These are phyloP conservation scores for Teinopalpus imperialis DNA, from an alignment of 2,888 invertebrate species.

Conservation along the genomic window DNA sequence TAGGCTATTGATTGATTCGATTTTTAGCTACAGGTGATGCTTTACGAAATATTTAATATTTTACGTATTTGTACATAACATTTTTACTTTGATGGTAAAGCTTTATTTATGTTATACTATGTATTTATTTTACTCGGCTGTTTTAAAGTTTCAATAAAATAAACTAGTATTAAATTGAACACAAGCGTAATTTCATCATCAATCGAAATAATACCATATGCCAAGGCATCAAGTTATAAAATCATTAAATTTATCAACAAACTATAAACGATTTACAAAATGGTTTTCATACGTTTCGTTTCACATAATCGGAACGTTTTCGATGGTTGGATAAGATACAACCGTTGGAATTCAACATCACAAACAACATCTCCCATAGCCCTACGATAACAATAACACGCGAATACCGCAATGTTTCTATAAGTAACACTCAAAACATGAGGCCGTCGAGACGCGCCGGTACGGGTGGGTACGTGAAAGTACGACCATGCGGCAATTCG, in stretches of 20 bases:
- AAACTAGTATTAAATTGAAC: background rate
- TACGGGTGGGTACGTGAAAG: background rate
- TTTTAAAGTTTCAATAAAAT: background rate
- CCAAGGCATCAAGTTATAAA: background rate
- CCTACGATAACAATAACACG: constrained; percentile 12
- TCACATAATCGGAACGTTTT: constrained; percentile 1
- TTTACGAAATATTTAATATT: too few relatives aligned
- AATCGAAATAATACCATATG: background rate
- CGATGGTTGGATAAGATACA: constrained; percentile 2
- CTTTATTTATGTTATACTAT: too few relatives aligned
- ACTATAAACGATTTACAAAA: too few relatives aligned
- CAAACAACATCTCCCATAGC: background rate
- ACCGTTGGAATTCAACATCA: too few relatives aligned
- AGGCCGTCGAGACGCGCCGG: background rate
- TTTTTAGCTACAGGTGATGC: too few relatives aligned
- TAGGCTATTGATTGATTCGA: too few relatives aligned
- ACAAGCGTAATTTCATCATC: background rate
- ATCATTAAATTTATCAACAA: constrained; percentile 3
- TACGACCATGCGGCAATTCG: background rate
- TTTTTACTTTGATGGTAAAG: too few relatives aligned
- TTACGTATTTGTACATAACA: too few relatives aligned
- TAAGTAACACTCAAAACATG: constrained; percentile 15
- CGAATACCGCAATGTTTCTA: constrained; percentile 2
- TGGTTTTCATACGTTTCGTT: background rate
- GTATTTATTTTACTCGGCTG: background rate